Evolutionary conservation across 2,888 invertebrate genomes (phyloP).

Genomic region (Drosophila aldrichi): DNA sequence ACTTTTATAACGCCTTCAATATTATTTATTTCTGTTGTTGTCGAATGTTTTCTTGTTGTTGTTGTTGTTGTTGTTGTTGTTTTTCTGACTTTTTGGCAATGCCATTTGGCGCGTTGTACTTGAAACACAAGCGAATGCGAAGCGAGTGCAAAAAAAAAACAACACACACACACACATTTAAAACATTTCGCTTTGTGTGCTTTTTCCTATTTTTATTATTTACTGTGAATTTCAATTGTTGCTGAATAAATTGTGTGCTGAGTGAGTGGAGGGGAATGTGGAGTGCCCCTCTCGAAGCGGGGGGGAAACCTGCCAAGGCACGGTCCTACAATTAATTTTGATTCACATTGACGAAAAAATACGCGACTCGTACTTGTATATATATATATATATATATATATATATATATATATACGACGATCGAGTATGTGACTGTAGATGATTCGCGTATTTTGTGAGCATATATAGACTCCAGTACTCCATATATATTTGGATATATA

Average conservation of each 20-base stretch:
- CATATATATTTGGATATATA: neutral
- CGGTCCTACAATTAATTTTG: conserved; percentile 71
- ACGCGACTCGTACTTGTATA: conserved; percentile 65
- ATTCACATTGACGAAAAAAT: conserved; percentile 71
- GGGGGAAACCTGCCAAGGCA: conserved; percentile 23
- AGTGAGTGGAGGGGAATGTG: neutral
- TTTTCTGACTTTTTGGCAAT: conserved; percentile 40
- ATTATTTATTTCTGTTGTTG: conserved; percentile 23
- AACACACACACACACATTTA: conserved; percentile 6
- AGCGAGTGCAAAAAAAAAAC: conserved; percentile 15
- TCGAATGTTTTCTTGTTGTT: too few relatives aligned
- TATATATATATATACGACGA: conserved; percentile 8
- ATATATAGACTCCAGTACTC: conserved; percentile 28
- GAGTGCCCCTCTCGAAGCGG: neutral
- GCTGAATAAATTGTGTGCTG: conserved; percentile 39
- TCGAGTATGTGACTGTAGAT: conserved; percentile 24
- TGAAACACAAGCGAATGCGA: conserved; percentile 36
- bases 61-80: neutral
- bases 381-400: conserved; percentile 6
- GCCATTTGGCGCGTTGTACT: conserved; percentile 52
- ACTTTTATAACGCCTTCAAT: conserved; percentile 34
- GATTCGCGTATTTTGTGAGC: conserved; percentile 25
- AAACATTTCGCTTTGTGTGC: conserved; percentile 22
- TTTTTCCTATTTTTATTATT: conserved; percentile 45
- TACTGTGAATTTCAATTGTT: conserved; percentile 56